phyloP scores from a whole-genome alignment of 1,140 invertebrate species.

The Zaprionus gabonicus region DNA sequence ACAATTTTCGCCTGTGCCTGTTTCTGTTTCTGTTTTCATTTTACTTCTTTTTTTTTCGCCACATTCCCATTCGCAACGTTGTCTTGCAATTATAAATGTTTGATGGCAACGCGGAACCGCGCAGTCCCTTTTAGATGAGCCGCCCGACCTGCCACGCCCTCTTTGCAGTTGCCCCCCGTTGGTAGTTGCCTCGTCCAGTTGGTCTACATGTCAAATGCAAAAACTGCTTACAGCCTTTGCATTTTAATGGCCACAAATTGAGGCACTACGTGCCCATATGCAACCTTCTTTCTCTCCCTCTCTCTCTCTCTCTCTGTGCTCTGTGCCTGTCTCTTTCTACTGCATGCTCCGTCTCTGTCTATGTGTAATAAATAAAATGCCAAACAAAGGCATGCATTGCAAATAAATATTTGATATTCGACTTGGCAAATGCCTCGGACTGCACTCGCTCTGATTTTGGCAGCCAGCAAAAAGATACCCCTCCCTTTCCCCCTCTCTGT shows the following conservation, averaged over 20 bases:
- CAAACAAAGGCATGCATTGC: conserved; percentile 42
- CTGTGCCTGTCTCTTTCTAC: background rate
- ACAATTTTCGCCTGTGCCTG: conserved; percentile 57
- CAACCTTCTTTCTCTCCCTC: background rate
- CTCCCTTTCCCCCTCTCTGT: background rate
- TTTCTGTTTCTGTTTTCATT: conserved; percentile 20
- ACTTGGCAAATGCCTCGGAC: conserved; percentile 28
- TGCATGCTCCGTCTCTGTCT: background rate
- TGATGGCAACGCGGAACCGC: conserved; percentile 47
- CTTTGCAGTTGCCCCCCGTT: background rate
- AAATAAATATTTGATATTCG: conserved; percentile 52
- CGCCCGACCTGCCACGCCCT: background rate
- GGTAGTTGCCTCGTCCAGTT: conserved; percentile 14
- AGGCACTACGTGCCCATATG: conserved; percentile 46
- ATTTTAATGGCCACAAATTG: conserved; percentile 80
- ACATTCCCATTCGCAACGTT: conserved; percentile 17
- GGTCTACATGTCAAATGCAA: conserved; percentile 58
- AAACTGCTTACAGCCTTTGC: conserved; percentile 69
- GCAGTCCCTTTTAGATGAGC: background rate
- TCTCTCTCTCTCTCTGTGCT: background rate
- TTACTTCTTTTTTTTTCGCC: background rate
- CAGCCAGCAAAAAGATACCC: conserved; percentile 16
- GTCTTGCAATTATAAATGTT: conserved; percentile 80
- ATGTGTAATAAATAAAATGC: conserved; percentile 49
- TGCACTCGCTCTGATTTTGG: conserved; percentile 32